Conservation (phyloP, 2,797 vertebrate species). For the Bovichtus diacanthus region DNA sequence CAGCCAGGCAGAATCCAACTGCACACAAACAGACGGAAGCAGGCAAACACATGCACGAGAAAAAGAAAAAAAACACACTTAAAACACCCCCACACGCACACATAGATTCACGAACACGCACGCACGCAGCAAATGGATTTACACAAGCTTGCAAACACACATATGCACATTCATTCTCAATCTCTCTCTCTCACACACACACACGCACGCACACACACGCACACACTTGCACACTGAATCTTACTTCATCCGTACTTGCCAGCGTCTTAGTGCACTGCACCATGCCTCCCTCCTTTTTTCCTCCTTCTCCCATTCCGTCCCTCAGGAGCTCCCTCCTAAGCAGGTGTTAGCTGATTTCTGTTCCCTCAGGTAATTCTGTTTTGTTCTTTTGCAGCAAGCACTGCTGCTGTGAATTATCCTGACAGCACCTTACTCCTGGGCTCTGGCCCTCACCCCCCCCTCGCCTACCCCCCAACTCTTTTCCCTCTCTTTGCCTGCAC, state of each 20-base stretch:
- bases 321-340: conserved; percentile 71
- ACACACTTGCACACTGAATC: conserved; percentile 17
- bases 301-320: conserved; percentile 47
- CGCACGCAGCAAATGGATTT: conserved; percentile 43
- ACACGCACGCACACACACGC: neutral
- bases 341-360: conserved; percentile 84
- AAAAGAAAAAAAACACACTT: conserved; percentile 41
- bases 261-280: conserved; percentile 60
- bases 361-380: conserved; percentile 78
- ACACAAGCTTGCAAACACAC: conserved; percentile 50
- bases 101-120: conserved; percentile 11
- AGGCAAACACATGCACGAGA: conserved; percentile 65
- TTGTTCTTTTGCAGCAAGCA: conserved; percentile 78
- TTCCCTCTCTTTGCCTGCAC: conserved; percentile 20
- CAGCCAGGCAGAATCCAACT: conserved; percentile 51
- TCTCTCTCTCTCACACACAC: conserved; percentile 2
- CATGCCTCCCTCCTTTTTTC: conserved; percentile 37
- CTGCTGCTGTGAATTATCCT: conserved; percentile 81
- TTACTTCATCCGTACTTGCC: conserved; percentile 59
- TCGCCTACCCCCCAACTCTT: conserved; percentile 17
- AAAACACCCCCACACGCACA: neutral
- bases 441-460: conserved; percentile 45
- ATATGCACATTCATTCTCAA: conserved; percentile 33
- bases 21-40: conserved; percentile 68
- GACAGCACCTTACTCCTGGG: conserved; percentile 77